A percentile compares a stretch with the other conserved stretches of the same genome.
Evolutionary conservation across 2,888 invertebrate species (phyloP).

Genomic region (Cyclophora albipunctata): DNA sequence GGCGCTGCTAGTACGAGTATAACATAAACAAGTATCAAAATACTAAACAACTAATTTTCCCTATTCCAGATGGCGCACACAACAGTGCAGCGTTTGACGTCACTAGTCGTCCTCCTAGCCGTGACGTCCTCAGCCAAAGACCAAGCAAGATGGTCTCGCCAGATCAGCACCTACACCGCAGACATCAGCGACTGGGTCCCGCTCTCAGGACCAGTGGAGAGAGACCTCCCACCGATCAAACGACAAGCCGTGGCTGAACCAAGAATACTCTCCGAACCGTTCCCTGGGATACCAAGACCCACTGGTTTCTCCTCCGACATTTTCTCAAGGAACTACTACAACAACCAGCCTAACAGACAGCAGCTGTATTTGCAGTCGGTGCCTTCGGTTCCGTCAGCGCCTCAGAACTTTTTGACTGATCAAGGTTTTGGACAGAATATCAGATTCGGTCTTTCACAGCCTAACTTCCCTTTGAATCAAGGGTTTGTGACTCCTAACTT

Average conservation of each 20-base stretch:
- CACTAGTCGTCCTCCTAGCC: conserved; percentile 39
- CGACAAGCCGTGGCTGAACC: conserved; percentile 66
- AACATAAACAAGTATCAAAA: too few relatives aligned
- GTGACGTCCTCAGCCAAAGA: conserved; percentile 39
- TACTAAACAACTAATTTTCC: conserved; percentile 1
- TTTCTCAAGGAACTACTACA: conserved; percentile 51
- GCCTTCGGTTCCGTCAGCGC: conserved; percentile 57
- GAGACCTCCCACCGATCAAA: conserved; percentile 45
- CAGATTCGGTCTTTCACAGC: conserved; percentile 57
- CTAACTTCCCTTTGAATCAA: conserved; percentile 57
- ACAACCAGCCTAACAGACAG: conserved; percentile 46
- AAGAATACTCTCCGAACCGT: conserved; percentile 61
- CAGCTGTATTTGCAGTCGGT: conserved; percentile 61
- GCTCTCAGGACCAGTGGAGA: conserved; percentile 47
- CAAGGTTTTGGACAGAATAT: conserved; percentile 62
- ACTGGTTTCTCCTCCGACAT: conserved; percentile 45
- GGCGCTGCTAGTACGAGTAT: too few relatives aligned
- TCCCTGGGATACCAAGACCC: conserved; percentile 44
- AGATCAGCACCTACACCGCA: conserved; percentile 64
- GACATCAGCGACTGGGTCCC: conserved; percentile 69
- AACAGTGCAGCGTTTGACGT: conserved; percentile 37
- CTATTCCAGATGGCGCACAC: conserved; percentile 59
- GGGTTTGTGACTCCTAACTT: conserved; percentile 57
- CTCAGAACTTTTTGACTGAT: conserved; percentile 60
- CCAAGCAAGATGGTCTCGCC: conserved; percentile 64